These are phyloP conservation scores for Chloroceryle inda DNA, from an alignment of 2,797 vertebrate species.

Conservation along the genomic window DNA sequence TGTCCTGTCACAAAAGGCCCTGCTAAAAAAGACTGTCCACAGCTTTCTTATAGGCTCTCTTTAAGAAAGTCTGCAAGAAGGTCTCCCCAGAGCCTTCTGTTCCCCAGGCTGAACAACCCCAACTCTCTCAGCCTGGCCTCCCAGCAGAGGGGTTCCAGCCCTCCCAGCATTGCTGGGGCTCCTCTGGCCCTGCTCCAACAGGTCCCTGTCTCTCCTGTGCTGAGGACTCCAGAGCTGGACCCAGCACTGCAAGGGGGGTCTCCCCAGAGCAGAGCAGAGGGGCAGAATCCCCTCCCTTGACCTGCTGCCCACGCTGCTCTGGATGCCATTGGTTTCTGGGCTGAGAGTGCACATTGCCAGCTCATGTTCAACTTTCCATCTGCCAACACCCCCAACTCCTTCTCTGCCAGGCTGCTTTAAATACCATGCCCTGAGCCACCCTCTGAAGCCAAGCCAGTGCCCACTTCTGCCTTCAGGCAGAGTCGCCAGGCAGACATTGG, in stretches of 20 bases:
- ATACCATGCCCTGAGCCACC: not conserved
- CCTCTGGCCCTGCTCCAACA: not conserved
- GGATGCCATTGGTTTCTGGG: too few species aligned
- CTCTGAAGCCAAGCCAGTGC: not conserved
- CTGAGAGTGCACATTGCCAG: too few species aligned
- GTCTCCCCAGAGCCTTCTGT: too few species aligned
- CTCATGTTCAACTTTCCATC: too few species aligned
- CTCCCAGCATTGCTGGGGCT: not conserved
- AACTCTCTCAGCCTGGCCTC: not conserved
- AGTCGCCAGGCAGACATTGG: not conserved
- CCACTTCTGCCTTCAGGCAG: accelerated
- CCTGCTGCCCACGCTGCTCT: too few species aligned
- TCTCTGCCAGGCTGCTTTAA: not conserved
- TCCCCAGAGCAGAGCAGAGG: not conserved
- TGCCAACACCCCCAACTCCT: too few species aligned
- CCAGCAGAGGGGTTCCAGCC: not conserved
- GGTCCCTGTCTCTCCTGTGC: not conserved
- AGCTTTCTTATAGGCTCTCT: too few species aligned
- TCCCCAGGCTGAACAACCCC: too few species aligned
- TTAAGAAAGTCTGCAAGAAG: too few species aligned
- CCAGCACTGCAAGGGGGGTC: not conserved
- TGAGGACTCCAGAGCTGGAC: not conserved
- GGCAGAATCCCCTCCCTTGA: too few species aligned
- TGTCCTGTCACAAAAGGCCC: too few species aligned
- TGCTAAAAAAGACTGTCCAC: too few species aligned